Evolutionary conservation across 2,888 invertebrate species (phyloP).

Genomic region (Blastobasis lacticolella): DNA sequence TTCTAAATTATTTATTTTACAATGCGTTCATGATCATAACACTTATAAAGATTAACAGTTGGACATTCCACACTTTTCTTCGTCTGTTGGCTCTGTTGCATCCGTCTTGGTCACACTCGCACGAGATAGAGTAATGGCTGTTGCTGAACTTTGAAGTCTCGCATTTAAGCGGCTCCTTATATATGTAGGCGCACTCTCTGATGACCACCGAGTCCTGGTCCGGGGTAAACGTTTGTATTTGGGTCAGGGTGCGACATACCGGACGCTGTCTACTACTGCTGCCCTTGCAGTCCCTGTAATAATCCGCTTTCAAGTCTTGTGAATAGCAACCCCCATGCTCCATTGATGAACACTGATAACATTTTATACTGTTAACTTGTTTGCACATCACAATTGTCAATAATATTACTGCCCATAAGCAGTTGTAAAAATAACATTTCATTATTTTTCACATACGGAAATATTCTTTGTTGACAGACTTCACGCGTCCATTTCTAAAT

Average conservation of each 20-base stretch:
- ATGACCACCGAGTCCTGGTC: conserved; percentile 38
- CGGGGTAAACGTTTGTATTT: conserved; percentile 45
- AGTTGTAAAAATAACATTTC: conserved; percentile 17
- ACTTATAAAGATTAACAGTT: no score
- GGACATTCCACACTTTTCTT: no score
- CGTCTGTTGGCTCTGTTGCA: conserved; percentile 34
- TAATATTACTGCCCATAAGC: conserved; percentile 11
- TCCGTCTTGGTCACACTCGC: conserved; percentile 50
- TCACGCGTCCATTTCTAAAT: background rate
- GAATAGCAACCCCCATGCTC: conserved; percentile 34
- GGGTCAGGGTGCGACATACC: conserved; percentile 47
- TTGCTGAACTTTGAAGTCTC: conserved; percentile 40
- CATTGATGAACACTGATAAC: conserved; percentile 51
- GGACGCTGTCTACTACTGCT: conserved; percentile 18
- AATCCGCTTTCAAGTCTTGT: conserved; percentile 31
- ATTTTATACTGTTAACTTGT: conserved; percentile 32
- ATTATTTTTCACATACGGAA: conserved; percentile 18
- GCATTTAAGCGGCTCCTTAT: conserved; percentile 35
- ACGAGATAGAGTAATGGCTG: conserved; percentile 48
- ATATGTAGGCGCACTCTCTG: conserved; percentile 53
- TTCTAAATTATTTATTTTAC: no score
- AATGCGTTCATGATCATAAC: no score
- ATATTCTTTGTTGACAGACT: background rate
- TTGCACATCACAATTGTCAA: conserved; percentile 23
- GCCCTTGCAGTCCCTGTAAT: conserved; percentile 37